A percentile compares a stretch with the other conserved stretches of the same genome.
phyloP scores from a whole-genome alignment of 1,140 invertebrate genomes.

The Hylaeus volcanicus region DNA sequence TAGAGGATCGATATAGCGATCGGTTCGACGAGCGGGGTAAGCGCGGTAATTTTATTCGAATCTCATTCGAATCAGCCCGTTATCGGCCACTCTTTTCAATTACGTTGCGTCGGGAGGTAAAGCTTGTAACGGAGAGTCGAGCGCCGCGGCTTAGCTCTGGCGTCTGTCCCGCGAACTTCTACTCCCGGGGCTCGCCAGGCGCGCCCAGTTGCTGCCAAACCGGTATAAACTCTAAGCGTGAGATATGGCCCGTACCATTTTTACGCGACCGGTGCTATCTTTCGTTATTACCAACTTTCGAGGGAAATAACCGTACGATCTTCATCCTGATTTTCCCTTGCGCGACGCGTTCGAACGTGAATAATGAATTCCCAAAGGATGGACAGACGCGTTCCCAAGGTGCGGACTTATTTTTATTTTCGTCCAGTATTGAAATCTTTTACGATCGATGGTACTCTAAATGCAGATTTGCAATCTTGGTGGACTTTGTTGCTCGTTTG shows the following conservation, averaged over 20 bases:
- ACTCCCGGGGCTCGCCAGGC: conserved; percentile 4
- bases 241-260: conserved; percentile 46
- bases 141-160: neutral
- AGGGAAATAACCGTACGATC: conserved; percentile 7
- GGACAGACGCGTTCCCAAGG: neutral
- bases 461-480: no score
- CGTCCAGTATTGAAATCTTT: no score
- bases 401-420: no score
- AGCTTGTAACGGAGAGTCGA: conserved; percentile 52
- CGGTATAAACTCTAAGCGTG: conserved; percentile 62
- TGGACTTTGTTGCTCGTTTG: no score
- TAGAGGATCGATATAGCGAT: conserved; percentile 37
- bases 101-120: conserved; percentile 61
- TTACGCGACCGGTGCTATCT: conserved; percentile 26
- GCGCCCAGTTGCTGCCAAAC: conserved; percentile 45
- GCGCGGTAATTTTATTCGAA: conserved; percentile 63
- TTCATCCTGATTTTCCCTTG: conserved; percentile 39
- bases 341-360: neutral
- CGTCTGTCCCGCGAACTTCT: conserved; percentile 24
- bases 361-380: conserved; percentile 7
- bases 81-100: conserved; percentile 69
- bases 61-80: conserved; percentile 64
- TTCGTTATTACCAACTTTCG: conserved; percentile 44
- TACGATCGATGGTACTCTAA: no score
- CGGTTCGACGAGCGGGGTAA: conserved; percentile 27